These are phyloP conservation scores for Arctopsyche grandis DNA, from an alignment of 1,140 invertebrate genomes.

Conservation along the genomic window DNA sequence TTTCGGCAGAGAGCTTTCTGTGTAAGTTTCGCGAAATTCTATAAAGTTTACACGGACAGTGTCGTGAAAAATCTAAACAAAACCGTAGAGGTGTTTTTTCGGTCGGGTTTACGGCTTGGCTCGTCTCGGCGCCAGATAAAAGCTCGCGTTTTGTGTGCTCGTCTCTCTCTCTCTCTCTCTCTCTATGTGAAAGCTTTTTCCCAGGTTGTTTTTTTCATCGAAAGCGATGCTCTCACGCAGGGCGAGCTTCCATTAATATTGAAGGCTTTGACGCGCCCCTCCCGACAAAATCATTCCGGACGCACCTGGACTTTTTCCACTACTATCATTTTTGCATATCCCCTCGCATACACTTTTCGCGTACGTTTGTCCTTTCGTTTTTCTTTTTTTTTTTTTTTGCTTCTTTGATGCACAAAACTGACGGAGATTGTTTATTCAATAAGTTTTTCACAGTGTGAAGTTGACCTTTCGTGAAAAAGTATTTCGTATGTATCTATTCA, in stretches of 20 bases:
- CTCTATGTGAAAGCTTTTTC: not conserved
- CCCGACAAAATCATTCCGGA: not conserved
- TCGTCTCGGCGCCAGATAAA: slow-evolving; percentile 4
- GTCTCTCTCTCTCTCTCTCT: not conserved
- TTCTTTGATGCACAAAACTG: too few relatives aligned
- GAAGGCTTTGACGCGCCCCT: slow-evolving; percentile 12
- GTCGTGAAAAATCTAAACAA: not conserved
- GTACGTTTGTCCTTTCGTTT: too few relatives aligned
- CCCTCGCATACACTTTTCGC: too few relatives aligned
- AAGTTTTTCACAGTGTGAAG: too few relatives aligned
- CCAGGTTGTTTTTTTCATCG: not conserved
- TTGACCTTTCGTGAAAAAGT: too few relatives aligned
- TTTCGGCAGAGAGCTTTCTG: too few relatives aligned
- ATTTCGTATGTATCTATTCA: too few relatives aligned
- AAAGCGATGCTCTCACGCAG: slow-evolving; percentile 28
- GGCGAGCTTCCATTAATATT: slow-evolving; percentile 20
- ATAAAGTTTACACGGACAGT: not conserved
- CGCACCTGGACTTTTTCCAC: slow-evolving; percentile 1
- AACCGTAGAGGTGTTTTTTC: too few relatives aligned
- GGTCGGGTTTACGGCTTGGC: not conserved
- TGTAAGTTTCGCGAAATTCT: too few relatives aligned
- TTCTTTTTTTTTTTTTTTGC: too few relatives aligned
- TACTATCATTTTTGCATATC: too few relatives aligned
- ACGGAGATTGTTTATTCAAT: too few relatives aligned
- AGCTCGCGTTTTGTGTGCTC: not conserved